Percentiles rank a stretch among this genome's conserved stretches.
Evolutionary conservation across 1,140 invertebrate genomes (phyloP).

Genomic region (Himalopsyche phryganea): DNA sequence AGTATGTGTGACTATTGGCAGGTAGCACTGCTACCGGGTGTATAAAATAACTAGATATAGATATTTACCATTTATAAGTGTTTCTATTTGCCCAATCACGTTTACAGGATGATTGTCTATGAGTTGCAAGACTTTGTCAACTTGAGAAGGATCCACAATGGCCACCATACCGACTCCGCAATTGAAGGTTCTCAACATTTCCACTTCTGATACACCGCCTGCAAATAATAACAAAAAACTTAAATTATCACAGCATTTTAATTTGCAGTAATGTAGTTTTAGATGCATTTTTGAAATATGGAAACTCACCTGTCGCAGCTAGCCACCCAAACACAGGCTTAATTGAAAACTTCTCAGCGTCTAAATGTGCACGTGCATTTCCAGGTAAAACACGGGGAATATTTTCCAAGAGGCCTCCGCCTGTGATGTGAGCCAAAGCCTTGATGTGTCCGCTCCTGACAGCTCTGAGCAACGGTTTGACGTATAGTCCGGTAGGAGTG

Average conservation of each 20-base stretch:
- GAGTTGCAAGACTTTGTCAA: slow-evolving; percentile 39
- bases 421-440: slow-evolving; percentile 91
- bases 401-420: slow-evolving; percentile 89
- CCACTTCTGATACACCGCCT: slow-evolving; percentile 68
- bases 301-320: slow-evolving; percentile 57
- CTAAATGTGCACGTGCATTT: slow-evolving; percentile 61
- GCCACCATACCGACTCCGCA: slow-evolving; percentile 89
- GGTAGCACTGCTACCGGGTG: no score
- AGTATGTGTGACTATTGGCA: no score
- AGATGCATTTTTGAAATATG: not conserved
- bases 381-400: slow-evolving; percentile 75
- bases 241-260: no score
- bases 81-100: slow-evolving; percentile 58
- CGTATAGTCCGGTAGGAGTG: slow-evolving; percentile 87
- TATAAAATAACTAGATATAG: no score
- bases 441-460: slow-evolving; percentile 74
- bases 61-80: slow-evolving; percentile 23
- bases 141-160: slow-evolving; percentile 61
- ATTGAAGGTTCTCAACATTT: slow-evolving; percentile 87
- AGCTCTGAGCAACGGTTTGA: slow-evolving; percentile 71
- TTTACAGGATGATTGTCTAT: slow-evolving; percentile 43
- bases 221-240: slow-evolving; percentile 21
- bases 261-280: no score
- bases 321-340: slow-evolving; percentile 66
- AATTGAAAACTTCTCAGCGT: slow-evolving; percentile 72